Base-by-base conservation (phyloP, 2,113 vertebrate species). In the Xenopus laevis region DNA sequence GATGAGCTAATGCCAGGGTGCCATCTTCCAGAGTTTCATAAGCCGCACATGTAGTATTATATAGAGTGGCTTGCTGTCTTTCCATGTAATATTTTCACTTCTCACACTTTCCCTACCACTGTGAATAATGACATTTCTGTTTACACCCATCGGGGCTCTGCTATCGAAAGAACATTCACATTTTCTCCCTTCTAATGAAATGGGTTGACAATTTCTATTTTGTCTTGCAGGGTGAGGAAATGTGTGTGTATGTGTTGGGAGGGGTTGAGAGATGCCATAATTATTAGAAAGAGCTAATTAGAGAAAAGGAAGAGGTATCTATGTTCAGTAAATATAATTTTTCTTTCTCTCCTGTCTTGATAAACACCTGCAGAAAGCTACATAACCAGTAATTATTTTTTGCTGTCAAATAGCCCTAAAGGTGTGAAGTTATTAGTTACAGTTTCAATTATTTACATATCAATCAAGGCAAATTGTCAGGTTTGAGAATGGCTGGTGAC, bases 1-100 rank as follows among this genome's bases (percentile, higher is more conserved):
- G 74, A 77, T 70, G 67, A 70, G 74, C 66, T 77, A 70, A 77
- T 77, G 74, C 74, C 74, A 77, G 59, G 67, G 66, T 77, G 59
- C 74, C 58, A 70, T 57, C 50, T 33, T 64, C 66, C n/a, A 64
- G 65, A 58, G 73, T 47, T 58, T 15, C 27, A 63, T 69, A 23
- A 76, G 61, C 65, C 21, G 46, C 57, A 52, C 55, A 52, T 40
- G 33, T 53, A 40, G 15, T 62, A 62, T 68, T 53, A 46, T 68
- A 76, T 68, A 62, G 58, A 76, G 18, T 27, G 44, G 33, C 55
- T 53, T 62, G 23, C 65, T 67, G 11, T 68, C 50, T 77, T 27
- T 69, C 74, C 55, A 58, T 63, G 20, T 5, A 8, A 62, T 70
- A 27, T 69, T 69, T 20, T 45, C 47, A 7, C 20, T 60, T 27